Percentiles rank a stretch among this genome's conserved stretches.
Evolutionary conservation across 2,113 vertebrate genomes (phyloP).

Genomic region (Protomyctophum bolini): DNA sequence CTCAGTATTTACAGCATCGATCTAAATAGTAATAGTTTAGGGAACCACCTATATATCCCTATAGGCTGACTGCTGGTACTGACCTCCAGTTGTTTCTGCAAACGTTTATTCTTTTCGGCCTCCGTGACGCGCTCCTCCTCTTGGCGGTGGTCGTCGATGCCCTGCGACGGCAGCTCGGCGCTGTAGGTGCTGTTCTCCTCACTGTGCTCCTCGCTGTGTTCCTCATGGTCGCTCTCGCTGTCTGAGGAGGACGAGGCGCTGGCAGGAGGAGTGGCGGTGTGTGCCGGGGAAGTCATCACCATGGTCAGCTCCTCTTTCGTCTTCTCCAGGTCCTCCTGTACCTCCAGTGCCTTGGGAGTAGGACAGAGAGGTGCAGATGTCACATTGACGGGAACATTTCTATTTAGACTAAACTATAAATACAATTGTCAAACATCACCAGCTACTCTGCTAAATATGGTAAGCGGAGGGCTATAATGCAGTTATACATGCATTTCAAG

Average conservation of each 20-base stretch:
- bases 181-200: slow-evolving; percentile 86
- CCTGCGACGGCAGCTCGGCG: slow-evolving; percentile 88
- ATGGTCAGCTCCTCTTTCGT: slow-evolving; percentile 91
- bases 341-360: slow-evolving; percentile 76
- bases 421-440: too few relatives aligned
- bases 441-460: too few relatives aligned
- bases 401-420: too few relatives aligned
- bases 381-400: too few relatives aligned
- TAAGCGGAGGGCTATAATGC: too few relatives aligned
- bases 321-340: slow-evolving; percentile 88
- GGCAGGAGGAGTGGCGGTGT: slow-evolving; percentile 25
- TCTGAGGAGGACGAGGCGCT: slow-evolving; percentile 67
- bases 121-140: slow-evolving; percentile 93
- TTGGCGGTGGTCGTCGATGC: slow-evolving; percentile 81
- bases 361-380: not conserved
- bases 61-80: slow-evolving; percentile 34
- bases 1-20: too few relatives aligned
- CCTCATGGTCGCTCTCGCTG: slow-evolving; percentile 68
- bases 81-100: slow-evolving; percentile 91
- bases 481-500: too few relatives aligned
- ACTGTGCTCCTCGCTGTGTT: slow-evolving; percentile 81
- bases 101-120: slow-evolving; percentile 90
- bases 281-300: slow-evolving; percentile 81
- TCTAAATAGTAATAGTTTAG: too few relatives aligned
- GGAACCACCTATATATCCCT: too few relatives aligned